These are phyloP conservation scores for Xylota segnis DNA, from an alignment of 2,888 invertebrate species.

Conservation along the genomic window DNA sequence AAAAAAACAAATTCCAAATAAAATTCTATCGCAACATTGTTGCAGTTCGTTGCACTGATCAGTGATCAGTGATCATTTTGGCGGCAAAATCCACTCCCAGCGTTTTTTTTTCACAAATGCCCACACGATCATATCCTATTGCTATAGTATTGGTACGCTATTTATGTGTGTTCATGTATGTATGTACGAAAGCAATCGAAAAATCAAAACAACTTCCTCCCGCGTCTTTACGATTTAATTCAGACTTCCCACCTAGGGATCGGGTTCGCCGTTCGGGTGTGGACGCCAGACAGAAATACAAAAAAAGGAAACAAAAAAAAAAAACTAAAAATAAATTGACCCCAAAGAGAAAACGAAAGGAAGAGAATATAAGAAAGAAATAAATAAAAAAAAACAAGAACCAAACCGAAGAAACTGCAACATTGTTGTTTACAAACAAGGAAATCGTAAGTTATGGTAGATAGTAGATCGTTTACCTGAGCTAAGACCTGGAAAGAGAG, in stretches of 20 bases:
- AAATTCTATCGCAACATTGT: slow-evolving; percentile 40
- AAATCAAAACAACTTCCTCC: slow-evolving; percentile 77
- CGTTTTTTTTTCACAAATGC: background rate
- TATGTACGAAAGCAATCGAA: slow-evolving; percentile 46
- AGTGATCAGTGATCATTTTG: slow-evolving; percentile 63
- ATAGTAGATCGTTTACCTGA: slow-evolving; percentile 74
- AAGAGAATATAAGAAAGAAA: slow-evolving; percentile 6
- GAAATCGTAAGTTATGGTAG: slow-evolving; percentile 78
- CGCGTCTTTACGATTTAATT: slow-evolving; percentile 62
- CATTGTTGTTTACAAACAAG: slow-evolving; percentile 78
- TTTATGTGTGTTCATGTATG: too few relatives aligned
- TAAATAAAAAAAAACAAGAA: background rate
- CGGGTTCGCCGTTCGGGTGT: background rate
- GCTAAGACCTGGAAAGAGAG: slow-evolving; percentile 7
- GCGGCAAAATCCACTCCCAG: slow-evolving; percentile 64
- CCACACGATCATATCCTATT: background rate
- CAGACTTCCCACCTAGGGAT: slow-evolving; percentile 42
- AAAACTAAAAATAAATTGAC: slow-evolving; percentile 55
- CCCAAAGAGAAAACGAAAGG: slow-evolving; percentile 23
- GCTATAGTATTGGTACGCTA: slow-evolving; percentile 6
- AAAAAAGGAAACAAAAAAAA: slow-evolving; percentile 34
- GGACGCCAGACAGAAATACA: slow-evolving; percentile 47
- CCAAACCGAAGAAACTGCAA: slow-evolving; percentile 37
- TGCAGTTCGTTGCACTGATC: slow-evolving; percentile 39
- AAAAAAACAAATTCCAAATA: background rate